Conservation (phyloP, 2,113 vertebrate genomes). For the Trogon surrucura region DNA sequence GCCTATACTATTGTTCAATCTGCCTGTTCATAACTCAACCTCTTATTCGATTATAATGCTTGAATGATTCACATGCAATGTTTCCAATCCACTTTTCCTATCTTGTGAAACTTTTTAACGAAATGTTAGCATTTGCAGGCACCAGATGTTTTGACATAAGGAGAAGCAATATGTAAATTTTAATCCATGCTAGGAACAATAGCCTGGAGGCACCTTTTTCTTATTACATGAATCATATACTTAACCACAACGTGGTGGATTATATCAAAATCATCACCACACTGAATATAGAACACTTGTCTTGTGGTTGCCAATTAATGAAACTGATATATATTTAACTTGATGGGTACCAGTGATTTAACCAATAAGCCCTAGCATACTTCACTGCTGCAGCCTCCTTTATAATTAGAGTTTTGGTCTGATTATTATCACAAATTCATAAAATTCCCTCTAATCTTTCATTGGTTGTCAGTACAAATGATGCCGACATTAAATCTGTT, state of each 20-base stretch:
- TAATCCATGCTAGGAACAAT: conserved; percentile 79
- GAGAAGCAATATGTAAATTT: conserved; percentile 84
- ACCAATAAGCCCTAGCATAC: conserved; percentile 52
- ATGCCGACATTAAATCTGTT: conserved; percentile 26
- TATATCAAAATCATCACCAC: conserved; percentile 73
- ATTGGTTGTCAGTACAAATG: conserved; percentile 20
- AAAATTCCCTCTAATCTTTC: conserved; percentile 17
- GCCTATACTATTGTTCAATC: conserved; percentile 56
- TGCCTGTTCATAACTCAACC: conserved; percentile 56
- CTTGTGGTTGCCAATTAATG: conserved; percentile 75
- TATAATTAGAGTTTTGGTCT: conserved; percentile 50
- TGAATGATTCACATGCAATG: conserved; percentile 69
- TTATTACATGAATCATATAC: conserved; percentile 80
- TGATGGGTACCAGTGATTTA: conserved; percentile 61
- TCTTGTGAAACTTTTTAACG: conserved; percentile 77
- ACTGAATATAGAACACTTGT: conserved; percentile 65
- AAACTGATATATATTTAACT: conserved; percentile 69
- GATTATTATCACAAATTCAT: conserved; percentile 46
- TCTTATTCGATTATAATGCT: conserved; percentile 79
- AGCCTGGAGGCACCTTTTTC: conserved; percentile 79
- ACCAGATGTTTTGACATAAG: conserved; percentile 85
- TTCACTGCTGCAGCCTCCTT: conserved; percentile 18
- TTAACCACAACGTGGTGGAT: conserved; percentile 72
- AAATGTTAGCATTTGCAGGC: conserved; percentile 79
- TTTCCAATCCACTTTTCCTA: conserved; percentile 75